Evolutionary conservation across 2,797 vertebrate genomes (phyloP).

Genomic region (Macropus fuliginosus): DNA sequence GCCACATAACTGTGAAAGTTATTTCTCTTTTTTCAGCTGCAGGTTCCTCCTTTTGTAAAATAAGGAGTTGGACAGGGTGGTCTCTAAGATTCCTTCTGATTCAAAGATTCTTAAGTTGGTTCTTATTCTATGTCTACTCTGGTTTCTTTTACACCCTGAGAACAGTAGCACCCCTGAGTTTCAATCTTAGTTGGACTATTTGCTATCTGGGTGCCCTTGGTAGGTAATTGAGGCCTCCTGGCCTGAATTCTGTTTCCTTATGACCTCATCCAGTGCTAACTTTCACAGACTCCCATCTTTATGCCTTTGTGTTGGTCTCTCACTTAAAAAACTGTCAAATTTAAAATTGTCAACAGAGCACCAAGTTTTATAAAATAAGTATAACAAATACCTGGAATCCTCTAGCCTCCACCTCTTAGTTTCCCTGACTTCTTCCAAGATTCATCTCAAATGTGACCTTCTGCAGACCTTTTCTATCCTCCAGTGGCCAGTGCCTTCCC

Average conservation of each 20-base stretch:
- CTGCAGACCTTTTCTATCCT: not conserved
- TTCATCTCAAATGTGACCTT: not conserved
- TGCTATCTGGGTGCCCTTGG: not conserved
- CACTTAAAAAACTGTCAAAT: too few relatives aligned
- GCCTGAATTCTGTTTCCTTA: not conserved
- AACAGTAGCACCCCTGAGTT: not conserved
- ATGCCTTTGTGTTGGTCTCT: not conserved
- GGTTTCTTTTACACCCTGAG: not conserved
- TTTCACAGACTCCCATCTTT: not conserved
- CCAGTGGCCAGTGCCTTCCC: not conserved
- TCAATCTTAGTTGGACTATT: not conserved
- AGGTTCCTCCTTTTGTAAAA: not conserved
- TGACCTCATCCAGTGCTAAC: not conserved
- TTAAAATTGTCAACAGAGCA: too few relatives aligned
- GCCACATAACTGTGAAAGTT: not conserved
- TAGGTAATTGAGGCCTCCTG: not conserved
- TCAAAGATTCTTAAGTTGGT: not conserved
- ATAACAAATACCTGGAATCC: not conserved
- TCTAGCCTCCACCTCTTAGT: not conserved
- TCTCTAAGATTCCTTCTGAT: not conserved
- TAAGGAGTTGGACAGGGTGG: not conserved
- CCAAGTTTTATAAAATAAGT: too few relatives aligned
- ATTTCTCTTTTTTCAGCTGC: slow-evolving; percentile 25
- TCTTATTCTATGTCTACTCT: not conserved
- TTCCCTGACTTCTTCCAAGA: not conserved